phyloP scores from a whole-genome alignment of 2,888 invertebrate species.

The Brachypalpus laphriformis region DNA sequence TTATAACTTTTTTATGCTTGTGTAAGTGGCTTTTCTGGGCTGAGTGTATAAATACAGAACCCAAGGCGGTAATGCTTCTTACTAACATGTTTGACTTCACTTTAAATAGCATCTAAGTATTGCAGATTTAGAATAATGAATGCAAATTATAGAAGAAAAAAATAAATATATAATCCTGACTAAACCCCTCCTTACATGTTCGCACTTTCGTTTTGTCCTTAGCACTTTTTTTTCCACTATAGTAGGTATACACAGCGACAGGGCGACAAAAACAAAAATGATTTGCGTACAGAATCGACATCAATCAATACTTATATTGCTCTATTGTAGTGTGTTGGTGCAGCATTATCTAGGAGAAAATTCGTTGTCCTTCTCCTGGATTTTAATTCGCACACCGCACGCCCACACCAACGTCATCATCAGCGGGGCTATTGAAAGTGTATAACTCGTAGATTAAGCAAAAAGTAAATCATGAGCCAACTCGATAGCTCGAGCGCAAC shows the following conservation, averaged over 20 bases:
- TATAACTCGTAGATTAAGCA: background rate
- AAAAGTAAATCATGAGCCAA: slow-evolving; percentile 38
- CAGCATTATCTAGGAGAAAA: slow-evolving; percentile 18
- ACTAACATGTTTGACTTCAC: slow-evolving; percentile 18
- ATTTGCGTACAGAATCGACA: slow-evolving; percentile 25
- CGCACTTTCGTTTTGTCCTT: background rate
- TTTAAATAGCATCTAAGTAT: background rate
- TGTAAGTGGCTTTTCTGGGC: background rate
- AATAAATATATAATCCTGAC: background rate
- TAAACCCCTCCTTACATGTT: background rate
- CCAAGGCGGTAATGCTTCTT: slow-evolving; percentile 6
- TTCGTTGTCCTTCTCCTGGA: background rate
- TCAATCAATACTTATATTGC: slow-evolving; percentile 54
- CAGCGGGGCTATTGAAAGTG: background rate
- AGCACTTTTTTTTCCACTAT: background rate
- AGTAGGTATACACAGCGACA: background rate
- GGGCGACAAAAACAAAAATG: background rate
- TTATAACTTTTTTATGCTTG: background rate
- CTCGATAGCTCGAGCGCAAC: slow-evolving; percentile 45
- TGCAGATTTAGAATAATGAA: background rate
- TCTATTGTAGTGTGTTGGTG: background rate
- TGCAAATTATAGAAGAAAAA: background rate
- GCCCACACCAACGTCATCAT: background rate
- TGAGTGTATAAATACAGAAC: background rate
- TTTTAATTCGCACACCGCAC: background rate